These are phyloP conservation scores for Opisthograptis luteolata DNA, from an alignment of 2,888 invertebrate genomes.

Conservation along the genomic window DNA sequence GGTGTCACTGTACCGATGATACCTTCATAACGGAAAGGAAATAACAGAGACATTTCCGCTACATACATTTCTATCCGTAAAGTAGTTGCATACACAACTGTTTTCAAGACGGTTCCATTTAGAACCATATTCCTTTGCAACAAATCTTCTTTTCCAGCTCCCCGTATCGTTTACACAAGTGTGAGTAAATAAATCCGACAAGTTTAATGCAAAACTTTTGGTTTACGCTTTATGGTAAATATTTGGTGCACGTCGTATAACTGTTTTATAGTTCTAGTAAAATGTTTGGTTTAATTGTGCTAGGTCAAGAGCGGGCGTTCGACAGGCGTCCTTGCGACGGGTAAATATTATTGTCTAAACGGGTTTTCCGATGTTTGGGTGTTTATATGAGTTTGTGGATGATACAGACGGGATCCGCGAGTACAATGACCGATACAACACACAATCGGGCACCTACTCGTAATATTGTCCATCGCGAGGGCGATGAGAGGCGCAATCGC, in stretches of 20 bases:
- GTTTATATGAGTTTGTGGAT: conserved; percentile 70
- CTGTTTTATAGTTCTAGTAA: conserved; percentile 83
- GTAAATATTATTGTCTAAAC: conserved; percentile 84
- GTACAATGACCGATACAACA: conserved; percentile 54
- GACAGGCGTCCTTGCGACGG: conserved; percentile 82
- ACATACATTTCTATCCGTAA: conserved; percentile 51
- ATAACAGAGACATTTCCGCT: conserved; percentile 46
- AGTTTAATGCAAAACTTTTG: conserved; percentile 84
- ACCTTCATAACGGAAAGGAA: neutral
- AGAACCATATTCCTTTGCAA: conserved; percentile 5
- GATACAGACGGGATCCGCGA: conserved; percentile 55
- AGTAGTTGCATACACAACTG: conserved; percentile 41
- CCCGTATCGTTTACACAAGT: conserved; percentile 58
- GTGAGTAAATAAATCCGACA: conserved; percentile 77
- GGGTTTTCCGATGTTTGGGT: conserved; percentile 79
- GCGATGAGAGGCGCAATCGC: no score
- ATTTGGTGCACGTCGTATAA: conserved; percentile 83
- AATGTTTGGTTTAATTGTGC: conserved; percentile 83
- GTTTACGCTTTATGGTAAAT: conserved; percentile 85
- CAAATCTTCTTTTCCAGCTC: conserved; percentile 53
- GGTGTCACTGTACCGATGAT: no score
- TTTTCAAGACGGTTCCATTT: conserved; percentile 27
- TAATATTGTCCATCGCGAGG: neutral
- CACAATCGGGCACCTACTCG: conserved; percentile 6
- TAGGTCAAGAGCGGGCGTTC: conserved; percentile 83